A percentile compares a stretch with the other conserved stretches of the same genome.
Evolutionary conservation across 1,140 invertebrate species (phyloP).

Genomic region (Heliconius congener): DNA sequence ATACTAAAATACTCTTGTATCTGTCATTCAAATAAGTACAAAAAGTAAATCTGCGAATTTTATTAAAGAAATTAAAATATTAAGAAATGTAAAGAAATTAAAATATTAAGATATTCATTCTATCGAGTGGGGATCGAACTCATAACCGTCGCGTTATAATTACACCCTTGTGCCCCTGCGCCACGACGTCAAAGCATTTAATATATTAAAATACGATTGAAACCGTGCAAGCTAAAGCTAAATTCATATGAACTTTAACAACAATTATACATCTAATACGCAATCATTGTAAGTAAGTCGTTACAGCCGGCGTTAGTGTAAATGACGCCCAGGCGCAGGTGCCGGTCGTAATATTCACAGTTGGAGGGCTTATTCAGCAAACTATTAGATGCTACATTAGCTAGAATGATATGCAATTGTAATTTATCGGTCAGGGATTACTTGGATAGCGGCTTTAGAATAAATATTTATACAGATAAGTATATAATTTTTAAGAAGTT

Average conservation of each 20-base stretch:
- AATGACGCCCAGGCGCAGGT: background rate
- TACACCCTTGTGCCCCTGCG: no score
- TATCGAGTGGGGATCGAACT: no score
- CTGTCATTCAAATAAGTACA: no score
- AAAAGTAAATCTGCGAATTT: no score
- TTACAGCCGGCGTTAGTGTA: background rate
- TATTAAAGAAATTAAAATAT: no score
- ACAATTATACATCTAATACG: background rate
- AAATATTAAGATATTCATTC: no score
- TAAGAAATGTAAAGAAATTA: no score
- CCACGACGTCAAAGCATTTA: no score
- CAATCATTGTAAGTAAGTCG: conserved; percentile 7
- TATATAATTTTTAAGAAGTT: background rate
- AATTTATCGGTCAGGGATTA: background rate
- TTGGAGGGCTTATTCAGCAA: background rate
- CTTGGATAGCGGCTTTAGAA: background rate
- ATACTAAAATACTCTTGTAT: no score
- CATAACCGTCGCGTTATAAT: no score
- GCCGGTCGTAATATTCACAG: background rate
- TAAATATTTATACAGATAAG: background rate
- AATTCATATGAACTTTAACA: background rate
- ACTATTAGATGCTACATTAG: background rate
- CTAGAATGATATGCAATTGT: background rate
- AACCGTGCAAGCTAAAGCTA: background rate
- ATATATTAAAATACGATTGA: no score